These are phyloP conservation scores for Pseudococcus jackbeardsleyi DNA, from an alignment of 2,888 invertebrate genomes.

Conservation along the genomic window DNA sequence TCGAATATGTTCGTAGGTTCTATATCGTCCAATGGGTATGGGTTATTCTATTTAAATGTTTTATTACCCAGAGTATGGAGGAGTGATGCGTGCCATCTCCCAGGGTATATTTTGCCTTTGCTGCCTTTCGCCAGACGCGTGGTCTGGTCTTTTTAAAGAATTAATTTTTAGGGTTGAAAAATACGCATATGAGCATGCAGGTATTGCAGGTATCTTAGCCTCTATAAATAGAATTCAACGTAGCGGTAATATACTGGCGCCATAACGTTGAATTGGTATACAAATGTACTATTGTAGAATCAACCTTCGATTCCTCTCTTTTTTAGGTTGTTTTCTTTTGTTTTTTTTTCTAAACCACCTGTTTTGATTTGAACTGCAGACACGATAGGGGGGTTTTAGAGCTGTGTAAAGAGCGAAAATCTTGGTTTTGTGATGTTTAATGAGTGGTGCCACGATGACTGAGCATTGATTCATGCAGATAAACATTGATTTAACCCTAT, in stretches of 20 bases:
- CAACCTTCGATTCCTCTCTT: background rate
- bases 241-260: background rate
- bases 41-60: background rate
- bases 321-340: background rate
- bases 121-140: background rate
- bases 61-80: background rate
- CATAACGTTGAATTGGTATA: background rate
- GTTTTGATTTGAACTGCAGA: background rate
- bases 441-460: background rate
- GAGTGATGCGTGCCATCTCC: background rate
- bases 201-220: too few relatives aligned
- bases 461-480: too few relatives aligned
- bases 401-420: background rate
- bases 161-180: constrained; percentile 3
- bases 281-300: background rate
- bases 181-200: background rate
- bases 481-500: too few relatives aligned
- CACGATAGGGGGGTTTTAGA: background rate
- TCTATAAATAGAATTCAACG: background rate
- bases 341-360: background rate
- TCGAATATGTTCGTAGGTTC: background rate
- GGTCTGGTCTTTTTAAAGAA: background rate
- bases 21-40: background rate
- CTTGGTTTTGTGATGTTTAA: background rate
- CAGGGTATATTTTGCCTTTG: background rate